A percentile compares a stretch with the other conserved stretches of the same genome.
Conservation (phyloP, 2,113 vertebrate genomes). For the Lasiurus cinereus region DNA sequence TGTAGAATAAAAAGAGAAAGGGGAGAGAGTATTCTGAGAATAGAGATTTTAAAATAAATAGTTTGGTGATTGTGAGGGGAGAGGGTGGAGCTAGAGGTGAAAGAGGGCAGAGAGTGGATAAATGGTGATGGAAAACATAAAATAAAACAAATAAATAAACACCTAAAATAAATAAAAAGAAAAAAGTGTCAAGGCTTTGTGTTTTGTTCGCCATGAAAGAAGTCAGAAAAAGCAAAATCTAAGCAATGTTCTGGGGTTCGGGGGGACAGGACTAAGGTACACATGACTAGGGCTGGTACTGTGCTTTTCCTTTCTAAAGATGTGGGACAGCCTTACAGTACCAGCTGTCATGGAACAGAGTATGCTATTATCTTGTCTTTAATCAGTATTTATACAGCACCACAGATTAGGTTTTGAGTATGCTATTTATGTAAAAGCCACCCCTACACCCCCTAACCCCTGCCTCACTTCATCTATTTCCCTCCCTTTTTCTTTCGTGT, state of each 20-base stretch:
- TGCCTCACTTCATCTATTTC: neutral
- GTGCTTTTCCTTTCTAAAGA: constrained; percentile 25
- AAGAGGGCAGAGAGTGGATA: too few relatives aligned
- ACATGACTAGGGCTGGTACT: neutral
- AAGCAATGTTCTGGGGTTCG: neutral
- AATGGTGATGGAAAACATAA: too few relatives aligned
- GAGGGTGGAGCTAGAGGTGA: too few relatives aligned
- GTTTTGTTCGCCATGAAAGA: neutral
- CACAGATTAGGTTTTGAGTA: neutral
- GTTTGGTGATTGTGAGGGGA: too few relatives aligned
- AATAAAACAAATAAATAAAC: too few relatives aligned
- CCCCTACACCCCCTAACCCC: accelerated
- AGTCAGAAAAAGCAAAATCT: neutral
- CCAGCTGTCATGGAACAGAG: neutral
- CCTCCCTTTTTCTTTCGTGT: neutral
- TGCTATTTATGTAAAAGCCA: neutral
- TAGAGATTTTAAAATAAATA: neutral
- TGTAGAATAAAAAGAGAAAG: neutral
- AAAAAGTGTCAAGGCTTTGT: neutral
- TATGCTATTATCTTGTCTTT: neutral
- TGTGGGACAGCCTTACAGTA: neutral
- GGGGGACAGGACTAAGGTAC: neutral
- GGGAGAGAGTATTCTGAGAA: neutral
- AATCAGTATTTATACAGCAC: constrained; percentile 27
- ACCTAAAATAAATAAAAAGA: neutral